phyloP scores from a whole-genome alignment of 2,888 invertebrate species.

The Colostygia pectinataria region DNA sequence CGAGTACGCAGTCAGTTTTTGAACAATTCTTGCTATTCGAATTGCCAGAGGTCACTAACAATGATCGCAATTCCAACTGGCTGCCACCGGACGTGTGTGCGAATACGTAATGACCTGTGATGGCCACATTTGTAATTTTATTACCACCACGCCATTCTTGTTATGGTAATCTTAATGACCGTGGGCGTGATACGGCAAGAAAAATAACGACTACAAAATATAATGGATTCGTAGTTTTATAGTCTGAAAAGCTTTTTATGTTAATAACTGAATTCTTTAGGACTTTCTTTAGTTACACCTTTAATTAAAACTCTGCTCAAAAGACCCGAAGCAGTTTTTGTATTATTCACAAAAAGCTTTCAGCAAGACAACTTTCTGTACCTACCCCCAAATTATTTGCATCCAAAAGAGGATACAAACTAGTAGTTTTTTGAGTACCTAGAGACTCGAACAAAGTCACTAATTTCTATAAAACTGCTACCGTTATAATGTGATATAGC shows the following conservation, averaged over 20 bases:
- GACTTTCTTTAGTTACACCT: background rate
- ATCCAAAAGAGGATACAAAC: constrained; percentile 62
- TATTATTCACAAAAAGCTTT: constrained; percentile 60
- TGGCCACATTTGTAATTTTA: constrained; percentile 69
- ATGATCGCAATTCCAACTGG: constrained; percentile 52
- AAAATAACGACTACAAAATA: constrained; percentile 20
- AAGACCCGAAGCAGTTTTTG: constrained; percentile 48
- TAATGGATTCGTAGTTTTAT: constrained; percentile 9
- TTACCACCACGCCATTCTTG: constrained; percentile 59
- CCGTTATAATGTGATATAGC: background rate
- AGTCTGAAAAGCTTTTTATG: constrained; percentile 4
- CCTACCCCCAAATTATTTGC: constrained; percentile 63
- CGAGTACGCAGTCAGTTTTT: constrained; percentile 3
- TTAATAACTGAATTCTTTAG: constrained; percentile 6
- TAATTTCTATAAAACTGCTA: background rate
- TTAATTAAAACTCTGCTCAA: constrained; percentile 26
- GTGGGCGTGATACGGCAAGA: constrained; percentile 40
- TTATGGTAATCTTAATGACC: constrained; percentile 61
- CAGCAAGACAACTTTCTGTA: constrained; percentile 49
- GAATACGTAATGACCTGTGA: constrained; percentile 69
- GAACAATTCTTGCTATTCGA: constrained; percentile 11
- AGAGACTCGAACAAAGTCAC: constrained; percentile 38
- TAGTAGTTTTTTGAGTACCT: constrained; percentile 50
- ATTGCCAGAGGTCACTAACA: constrained; percentile 39
- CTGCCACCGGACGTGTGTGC: constrained; percentile 57